phyloP scores from a whole-genome alignment of 2,888 invertebrate species.

The Prenolepis imparis region DNA sequence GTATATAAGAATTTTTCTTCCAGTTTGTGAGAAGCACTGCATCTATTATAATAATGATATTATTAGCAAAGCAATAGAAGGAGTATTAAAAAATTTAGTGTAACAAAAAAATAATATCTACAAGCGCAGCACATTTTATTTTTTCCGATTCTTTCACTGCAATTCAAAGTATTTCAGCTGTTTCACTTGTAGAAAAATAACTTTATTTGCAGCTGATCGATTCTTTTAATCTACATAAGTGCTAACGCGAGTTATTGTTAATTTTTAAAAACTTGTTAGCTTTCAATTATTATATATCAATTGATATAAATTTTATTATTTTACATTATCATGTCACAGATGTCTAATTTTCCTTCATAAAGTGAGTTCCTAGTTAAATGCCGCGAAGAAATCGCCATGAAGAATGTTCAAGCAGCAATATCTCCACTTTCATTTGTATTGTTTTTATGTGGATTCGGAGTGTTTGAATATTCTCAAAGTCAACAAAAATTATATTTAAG shows the following conservation, averaged over 20 bases:
- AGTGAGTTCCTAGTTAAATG: background rate
- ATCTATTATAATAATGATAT: background rate
- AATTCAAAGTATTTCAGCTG: background rate
- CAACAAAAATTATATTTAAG: background rate
- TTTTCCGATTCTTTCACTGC: background rate
- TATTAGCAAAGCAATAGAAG: background rate
- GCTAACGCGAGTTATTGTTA: background rate
- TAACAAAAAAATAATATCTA: background rate
- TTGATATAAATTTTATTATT: background rate
- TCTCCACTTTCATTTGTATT: background rate
- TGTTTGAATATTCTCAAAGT: slow-evolving; percentile 15
- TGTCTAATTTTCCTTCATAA: no score
- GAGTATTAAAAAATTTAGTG: background rate
- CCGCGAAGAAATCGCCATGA: background rate
- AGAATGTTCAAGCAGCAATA: background rate
- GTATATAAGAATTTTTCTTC: background rate
- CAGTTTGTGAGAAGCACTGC: background rate
- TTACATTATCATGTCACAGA: background rate
- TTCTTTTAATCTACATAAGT: slow-evolving; percentile 16
- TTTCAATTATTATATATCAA: background rate
- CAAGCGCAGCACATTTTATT: background rate
- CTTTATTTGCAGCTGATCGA: background rate
- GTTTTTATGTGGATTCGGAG: slow-evolving; percentile 11
- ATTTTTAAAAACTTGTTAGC: background rate
- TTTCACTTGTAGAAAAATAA: background rate